Conservation (phyloP, 1,140 invertebrate species). For the Temnothorax longispinosus region DNA sequence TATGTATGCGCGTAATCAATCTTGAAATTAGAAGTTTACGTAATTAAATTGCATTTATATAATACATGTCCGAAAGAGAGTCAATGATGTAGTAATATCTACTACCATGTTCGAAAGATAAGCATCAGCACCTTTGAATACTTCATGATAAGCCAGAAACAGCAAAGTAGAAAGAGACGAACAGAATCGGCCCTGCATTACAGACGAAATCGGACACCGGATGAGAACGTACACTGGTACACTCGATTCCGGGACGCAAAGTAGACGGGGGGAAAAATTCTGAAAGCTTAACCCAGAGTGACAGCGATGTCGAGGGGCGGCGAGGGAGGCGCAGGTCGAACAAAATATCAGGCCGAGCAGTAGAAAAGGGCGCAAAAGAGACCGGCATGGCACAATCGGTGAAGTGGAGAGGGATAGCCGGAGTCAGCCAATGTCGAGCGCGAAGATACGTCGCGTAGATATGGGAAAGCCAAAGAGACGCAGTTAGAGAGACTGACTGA, state of each 20-base stretch:
- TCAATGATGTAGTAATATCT: not conserved
- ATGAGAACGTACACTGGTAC: not conserved
- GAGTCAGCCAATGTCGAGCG: not conserved
- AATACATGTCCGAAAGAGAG: not conserved
- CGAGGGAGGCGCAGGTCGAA: not conserved
- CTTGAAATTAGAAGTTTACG: not conserved
- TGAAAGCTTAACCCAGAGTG: not conserved
- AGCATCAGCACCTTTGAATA: not conserved
- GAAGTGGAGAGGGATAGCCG: not conserved
- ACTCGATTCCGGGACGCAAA: not conserved
- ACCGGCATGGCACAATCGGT: too few species aligned
- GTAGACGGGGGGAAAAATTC: conserved; percentile 1
- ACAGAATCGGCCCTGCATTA: not conserved
- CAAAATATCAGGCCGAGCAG: not conserved
- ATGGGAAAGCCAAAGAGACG: not conserved
- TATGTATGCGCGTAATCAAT: not conserved
- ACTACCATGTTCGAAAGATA: not conserved
- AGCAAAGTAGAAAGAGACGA: not conserved
- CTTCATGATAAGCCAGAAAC: not conserved
- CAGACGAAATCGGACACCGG: not conserved
- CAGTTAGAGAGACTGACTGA: not conserved
- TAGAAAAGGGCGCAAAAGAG: conserved; percentile 7
- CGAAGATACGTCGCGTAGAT: not conserved
- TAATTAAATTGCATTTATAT: not conserved
- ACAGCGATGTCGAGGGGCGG: not conserved